Conservation (phyloP, 2,888 invertebrate genomes). For the Caenorhabditis doughertyi region DNA sequence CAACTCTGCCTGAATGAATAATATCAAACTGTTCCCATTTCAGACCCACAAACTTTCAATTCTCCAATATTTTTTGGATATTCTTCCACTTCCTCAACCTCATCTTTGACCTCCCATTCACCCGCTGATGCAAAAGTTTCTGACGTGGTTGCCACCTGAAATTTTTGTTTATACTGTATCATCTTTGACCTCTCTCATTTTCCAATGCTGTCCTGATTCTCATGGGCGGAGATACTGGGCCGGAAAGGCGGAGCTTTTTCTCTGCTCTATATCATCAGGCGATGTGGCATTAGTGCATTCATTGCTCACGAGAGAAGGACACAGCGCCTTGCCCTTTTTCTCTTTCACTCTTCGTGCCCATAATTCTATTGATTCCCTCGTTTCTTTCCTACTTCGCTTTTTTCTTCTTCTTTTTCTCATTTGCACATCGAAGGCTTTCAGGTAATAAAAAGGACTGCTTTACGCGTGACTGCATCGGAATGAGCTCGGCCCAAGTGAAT, state of each 20-base stretch:
- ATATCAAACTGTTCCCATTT: neutral
- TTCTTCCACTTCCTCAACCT: constrained; percentile 48
- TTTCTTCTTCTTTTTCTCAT: constrained; percentile 37
- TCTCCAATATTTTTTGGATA: constrained; percentile 51
- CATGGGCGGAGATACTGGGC: constrained; percentile 19
- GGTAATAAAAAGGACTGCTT: constrained; percentile 56
- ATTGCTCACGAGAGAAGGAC: constrained; percentile 38
- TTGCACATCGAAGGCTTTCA: constrained; percentile 34
- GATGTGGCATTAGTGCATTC: constrained; percentile 50
- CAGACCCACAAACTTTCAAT: constrained; percentile 18
- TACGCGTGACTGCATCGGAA: constrained; percentile 48
- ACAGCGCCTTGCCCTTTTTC: constrained; percentile 51
- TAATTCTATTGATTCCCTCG: constrained; percentile 56
- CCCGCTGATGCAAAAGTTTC: constrained; percentile 16
- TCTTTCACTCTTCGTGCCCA: constrained; percentile 38
- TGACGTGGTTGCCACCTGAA: constrained; percentile 17
- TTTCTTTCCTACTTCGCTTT: neutral
- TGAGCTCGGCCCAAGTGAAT: constrained; percentile 54
- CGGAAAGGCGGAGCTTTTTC: constrained; percentile 22
- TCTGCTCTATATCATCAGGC: constrained; percentile 4
- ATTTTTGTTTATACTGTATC: constrained; percentile 33
- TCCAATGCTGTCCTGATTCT: constrained; percentile 13
- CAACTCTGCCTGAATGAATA: constrained; percentile 62
- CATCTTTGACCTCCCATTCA: constrained; percentile 48
- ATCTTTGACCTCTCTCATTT: constrained; percentile 1